Conservation (phyloP, 1,140 invertebrate species). For the Macrotrachela quadricornifera region DNA sequence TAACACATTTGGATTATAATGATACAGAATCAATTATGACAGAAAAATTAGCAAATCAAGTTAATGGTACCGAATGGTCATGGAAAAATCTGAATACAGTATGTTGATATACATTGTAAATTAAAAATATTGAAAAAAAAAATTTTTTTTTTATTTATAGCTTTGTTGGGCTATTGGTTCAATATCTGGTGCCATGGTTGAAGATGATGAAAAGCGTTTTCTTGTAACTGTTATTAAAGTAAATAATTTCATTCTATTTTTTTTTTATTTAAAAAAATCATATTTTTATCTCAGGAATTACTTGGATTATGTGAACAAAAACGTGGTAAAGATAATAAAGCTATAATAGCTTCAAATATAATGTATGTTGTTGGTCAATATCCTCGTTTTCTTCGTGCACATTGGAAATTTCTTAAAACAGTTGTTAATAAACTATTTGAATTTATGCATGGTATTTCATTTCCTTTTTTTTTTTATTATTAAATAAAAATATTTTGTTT, state of each 20-base stretch:
- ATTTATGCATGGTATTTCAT: constrained; percentile 75
- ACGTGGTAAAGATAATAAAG: constrained; percentile 98
- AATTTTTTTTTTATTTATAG: constrained; percentile 34
- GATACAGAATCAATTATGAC: constrained; percentile 99
- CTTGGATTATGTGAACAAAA: constrained; percentile 96
- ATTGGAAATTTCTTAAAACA: constrained; percentile 99
- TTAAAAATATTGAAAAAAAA: background rate
- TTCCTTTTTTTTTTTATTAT: background rate
- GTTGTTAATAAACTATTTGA: constrained; percentile 99
- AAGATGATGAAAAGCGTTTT: constrained; percentile 97
- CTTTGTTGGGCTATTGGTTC: constrained; percentile 95
- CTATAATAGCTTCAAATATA: constrained; percentile 97
- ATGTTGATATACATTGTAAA: constrained; percentile 13
- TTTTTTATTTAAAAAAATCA: background rate
- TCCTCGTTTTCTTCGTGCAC: constrained; percentile 87
- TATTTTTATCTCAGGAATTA: constrained; percentile 42
- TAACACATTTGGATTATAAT: constrained; percentile 70
- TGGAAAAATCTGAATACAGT: constrained; percentile 98
- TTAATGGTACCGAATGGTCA: constrained; percentile 94
- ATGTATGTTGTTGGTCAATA: constrained; percentile 99
- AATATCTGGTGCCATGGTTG: constrained; percentile 92
- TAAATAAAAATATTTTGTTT: background rate
- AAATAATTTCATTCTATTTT: background rate
- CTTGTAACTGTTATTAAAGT: constrained; percentile 91
- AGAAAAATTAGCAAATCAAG: constrained; percentile 92